Percentiles rank a stretch among this genome's conserved stretches.
phyloP scores from a whole-genome alignment of 2,888 invertebrate species.

The Mesorhabditis spiculigera region DNA sequence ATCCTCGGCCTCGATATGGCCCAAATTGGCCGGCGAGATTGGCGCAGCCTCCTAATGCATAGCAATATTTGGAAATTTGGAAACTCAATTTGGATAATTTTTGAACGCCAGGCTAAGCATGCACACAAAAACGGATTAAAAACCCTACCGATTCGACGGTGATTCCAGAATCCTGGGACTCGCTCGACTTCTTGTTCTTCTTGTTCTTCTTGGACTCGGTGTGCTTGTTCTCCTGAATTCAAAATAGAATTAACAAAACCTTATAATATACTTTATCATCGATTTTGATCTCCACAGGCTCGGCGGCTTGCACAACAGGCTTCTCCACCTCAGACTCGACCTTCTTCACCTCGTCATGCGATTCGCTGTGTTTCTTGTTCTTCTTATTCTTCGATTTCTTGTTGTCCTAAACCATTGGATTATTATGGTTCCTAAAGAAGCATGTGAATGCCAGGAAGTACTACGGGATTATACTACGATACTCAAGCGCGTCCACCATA shows the following conservation, averaged over 20 bases:
- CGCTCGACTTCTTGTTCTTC: conserved; percentile 29
- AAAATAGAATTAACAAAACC: no score
- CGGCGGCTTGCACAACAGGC: background rate
- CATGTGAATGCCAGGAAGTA: no score
- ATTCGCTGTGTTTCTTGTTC: conserved; percentile 30
- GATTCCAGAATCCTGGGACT: conserved; percentile 7
- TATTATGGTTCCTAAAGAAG: no score
- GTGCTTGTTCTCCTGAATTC: background rate
- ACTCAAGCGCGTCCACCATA: no score
- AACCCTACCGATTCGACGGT: background rate
- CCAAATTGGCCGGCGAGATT: conserved; percentile 2
- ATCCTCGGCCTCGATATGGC: conserved; percentile 2
- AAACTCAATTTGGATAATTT: background rate
- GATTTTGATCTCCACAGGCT: background rate
- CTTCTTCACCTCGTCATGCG: background rate
- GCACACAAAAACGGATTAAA: conserved; percentile 1
- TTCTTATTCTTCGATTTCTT: conserved; percentile 21
- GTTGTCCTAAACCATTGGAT: background rate
- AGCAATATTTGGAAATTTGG: background rate
- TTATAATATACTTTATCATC: no score
- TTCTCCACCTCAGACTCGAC: background rate
- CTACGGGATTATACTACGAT: no score
- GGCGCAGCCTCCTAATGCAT: background rate
- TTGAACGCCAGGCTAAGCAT: background rate
- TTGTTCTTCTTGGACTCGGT: conserved; percentile 23